Conservation (phyloP, 2,113 vertebrate genomes). For the Oenanthe oenanthe region DNA sequence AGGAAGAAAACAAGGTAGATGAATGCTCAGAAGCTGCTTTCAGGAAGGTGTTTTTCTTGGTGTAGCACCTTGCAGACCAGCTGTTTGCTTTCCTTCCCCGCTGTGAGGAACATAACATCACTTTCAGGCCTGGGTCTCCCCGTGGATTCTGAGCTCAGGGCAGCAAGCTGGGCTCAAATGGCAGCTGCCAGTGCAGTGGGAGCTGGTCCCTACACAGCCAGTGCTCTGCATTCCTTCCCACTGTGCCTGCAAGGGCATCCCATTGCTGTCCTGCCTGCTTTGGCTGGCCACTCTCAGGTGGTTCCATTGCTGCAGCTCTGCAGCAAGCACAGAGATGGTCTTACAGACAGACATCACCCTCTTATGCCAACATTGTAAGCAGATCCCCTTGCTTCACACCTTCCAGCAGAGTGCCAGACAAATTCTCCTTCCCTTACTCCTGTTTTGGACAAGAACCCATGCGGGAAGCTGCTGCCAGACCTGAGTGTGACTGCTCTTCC, state of each 20-base stretch:
- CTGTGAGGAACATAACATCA: neutral
- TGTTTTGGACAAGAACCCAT: rapidly evolving
- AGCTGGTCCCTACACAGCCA: neutral
- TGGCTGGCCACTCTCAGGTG: rapidly evolving
- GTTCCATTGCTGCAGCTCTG: neutral
- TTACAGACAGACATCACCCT: rapidly evolving
- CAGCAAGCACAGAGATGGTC: rapidly evolving
- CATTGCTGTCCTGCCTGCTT: rapidly evolving
- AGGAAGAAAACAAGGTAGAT: neutral
- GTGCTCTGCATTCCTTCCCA: neutral
- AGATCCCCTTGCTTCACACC: neutral
- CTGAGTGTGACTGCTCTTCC: neutral
- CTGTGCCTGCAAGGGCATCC: rapidly evolving
- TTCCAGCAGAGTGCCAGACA: neutral
- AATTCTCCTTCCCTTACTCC: neutral
- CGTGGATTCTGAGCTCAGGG: rapidly evolving
- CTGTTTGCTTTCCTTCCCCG: neutral
- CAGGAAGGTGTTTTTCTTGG: neutral
- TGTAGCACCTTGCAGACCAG: rapidly evolving
- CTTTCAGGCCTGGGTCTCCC: neutral
- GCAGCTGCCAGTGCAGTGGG: neutral
- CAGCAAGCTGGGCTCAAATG: neutral
- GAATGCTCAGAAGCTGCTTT: neutral
- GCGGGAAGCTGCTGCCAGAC: neutral
- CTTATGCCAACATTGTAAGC: neutral